Evolutionary conservation across 1,140 invertebrate species (phyloP), one percentile per base, ranked within the genome.

Genomic region (Cyclina sinensis): DNA sequence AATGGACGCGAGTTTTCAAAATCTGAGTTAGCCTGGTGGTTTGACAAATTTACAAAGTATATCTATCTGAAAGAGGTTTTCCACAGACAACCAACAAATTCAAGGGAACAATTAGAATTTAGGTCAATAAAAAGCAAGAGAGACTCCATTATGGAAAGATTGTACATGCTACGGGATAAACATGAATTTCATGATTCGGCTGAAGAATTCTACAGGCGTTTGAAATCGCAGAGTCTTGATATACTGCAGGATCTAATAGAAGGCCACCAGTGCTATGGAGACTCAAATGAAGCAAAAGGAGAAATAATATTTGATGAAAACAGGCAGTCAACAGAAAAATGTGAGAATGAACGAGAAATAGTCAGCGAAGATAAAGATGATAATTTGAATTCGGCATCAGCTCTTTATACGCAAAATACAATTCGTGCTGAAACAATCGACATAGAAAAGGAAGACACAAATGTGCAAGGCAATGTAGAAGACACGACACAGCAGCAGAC

Each of bases 11-110:
- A 62, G 4, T 62, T 62, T 27, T 62, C 57, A 4, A 62, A 62
- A 27, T 9, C 57, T 11, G 24, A 62, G 9, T 27, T 62, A 7
- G 7, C n/a, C 4, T n/a, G n/a, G 18, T 62, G 57, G 57, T 62
- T 62, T 4, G 24, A 27, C 27, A 62, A 27, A 62, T 62, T 62
- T 62, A 62, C 57, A 5, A 62, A 62, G 57, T 62, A 27, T 24
- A 62, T 62, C 3, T 62, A 62, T 62, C 27, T 62, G 57, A 62
- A 62, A 62, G n/a, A 62, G 57, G 57, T 27, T 4, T n/a, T 62
- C 24, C 18, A 27, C 24, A 24, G 57, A n/a, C n/a, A 24, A 62
- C 57, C 57, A 27, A 62, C n/a, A 27, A 7, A 62, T 27, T 9
- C 27, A 14, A 62, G 57, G 27, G 57, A 62, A 62, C 57, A 62